A percentile compares a stretch with the other conserved stretches of the same genome.
These are phyloP conservation scores for Arothron firmamentum DNA, from an alignment of 2,113 vertebrate species.

Conservation along the genomic window DNA sequence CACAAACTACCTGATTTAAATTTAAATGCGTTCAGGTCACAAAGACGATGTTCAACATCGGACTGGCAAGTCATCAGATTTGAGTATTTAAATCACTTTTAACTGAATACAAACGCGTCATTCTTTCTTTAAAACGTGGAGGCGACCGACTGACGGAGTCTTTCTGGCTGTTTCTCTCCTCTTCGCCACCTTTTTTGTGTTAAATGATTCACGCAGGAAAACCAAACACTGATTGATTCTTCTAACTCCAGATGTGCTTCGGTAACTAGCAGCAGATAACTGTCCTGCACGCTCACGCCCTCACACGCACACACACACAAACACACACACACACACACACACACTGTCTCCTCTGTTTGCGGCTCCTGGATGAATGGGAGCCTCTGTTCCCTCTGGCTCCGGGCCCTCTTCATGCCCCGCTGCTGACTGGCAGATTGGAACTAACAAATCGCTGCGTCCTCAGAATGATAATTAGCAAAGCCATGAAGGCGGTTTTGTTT, in stretches of 20 bases:
- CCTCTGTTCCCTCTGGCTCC: constrained; percentile 74
- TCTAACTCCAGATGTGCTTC: constrained; percentile 8
- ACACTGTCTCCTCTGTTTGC: constrained; percentile 38
- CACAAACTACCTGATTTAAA: too few relatives aligned
- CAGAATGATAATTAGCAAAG: constrained; percentile 98
- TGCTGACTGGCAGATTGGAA: constrained; percentile 93
- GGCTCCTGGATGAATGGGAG: constrained; percentile 61
- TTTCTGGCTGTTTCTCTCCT: too few relatives aligned
- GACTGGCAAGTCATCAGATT: too few relatives aligned
- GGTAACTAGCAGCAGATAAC: too few relatives aligned
- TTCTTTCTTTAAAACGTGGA: too few relatives aligned
- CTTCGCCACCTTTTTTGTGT: too few relatives aligned
- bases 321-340: constrained; percentile 12
- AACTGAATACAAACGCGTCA: too few relatives aligned
- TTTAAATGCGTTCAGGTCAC: too few relatives aligned
- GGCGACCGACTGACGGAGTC: too few relatives aligned
- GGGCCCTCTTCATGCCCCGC: constrained; percentile 83
- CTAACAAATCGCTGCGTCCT: constrained; percentile 98
- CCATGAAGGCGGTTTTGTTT: constrained; percentile 97
- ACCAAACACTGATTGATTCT: background rate
- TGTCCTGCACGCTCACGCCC: constrained; percentile 17
- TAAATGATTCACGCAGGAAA: background rate
- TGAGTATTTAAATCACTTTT: too few relatives aligned
- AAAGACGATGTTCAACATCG: too few relatives aligned
- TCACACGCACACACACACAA: constrained; percentile 33